Conservation (phyloP, 2,888 invertebrate genomes). For the Pyralis farinalis region DNA sequence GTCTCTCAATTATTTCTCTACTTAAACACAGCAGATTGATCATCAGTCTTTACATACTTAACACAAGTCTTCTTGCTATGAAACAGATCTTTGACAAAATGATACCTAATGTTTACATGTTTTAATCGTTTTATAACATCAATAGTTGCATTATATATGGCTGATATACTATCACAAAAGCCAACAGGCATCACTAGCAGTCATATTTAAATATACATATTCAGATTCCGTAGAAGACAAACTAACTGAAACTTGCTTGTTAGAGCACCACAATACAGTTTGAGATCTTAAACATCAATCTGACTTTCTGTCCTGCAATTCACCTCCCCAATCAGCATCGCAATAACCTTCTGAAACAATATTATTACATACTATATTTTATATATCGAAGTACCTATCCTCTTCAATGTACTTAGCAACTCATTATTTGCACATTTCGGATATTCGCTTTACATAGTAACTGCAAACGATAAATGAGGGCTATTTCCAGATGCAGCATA, state of each 20-base stretch:
- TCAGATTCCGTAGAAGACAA: constrained; percentile 27
- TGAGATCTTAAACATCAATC: constrained; percentile 19
- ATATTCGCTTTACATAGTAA: constrained; percentile 1
- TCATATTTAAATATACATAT: constrained; percentile 23
- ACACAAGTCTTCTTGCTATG: neutral
- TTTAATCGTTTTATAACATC: constrained; percentile 13
- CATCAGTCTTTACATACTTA: neutral
- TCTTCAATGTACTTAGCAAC: constrained; percentile 20
- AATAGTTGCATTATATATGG: constrained; percentile 15
- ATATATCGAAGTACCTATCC: constrained; percentile 17
- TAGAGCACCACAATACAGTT: constrained; percentile 24
- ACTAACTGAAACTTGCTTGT: constrained; percentile 23
- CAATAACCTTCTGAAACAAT: constrained; percentile 15
- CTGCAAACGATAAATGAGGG: constrained; percentile 2
- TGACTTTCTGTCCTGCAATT: constrained; percentile 23
- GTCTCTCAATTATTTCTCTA: neutral
- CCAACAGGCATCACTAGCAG: constrained; percentile 20
- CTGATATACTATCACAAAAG: constrained; percentile 18
- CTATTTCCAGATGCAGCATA: constrained; percentile 3
- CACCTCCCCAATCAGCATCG: constrained; percentile 26
- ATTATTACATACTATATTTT: constrained; percentile 16
- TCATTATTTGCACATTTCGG: constrained; percentile 5
- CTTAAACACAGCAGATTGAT: neutral
- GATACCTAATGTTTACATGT: neutral
- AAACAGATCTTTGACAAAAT: neutral